Percentiles rank a stretch among this genome's conserved stretches.
These are phyloP conservation scores for Avahi laniger DNA, from an alignment of 2,797 vertebrate species.

Conservation along the genomic window DNA sequence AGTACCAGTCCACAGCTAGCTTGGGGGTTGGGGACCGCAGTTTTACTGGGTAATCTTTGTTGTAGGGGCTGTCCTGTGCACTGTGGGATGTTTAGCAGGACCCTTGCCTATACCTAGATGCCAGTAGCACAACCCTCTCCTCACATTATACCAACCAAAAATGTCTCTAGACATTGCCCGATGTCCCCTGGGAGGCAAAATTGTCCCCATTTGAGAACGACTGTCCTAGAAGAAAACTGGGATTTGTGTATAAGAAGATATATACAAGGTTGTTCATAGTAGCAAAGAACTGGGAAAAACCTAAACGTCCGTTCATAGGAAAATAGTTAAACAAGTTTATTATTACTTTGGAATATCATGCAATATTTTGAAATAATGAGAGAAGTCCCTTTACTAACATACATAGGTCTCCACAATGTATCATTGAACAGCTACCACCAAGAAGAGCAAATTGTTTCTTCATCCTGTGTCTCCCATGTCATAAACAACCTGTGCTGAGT, in stretches of 20 bases:
- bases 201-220: not conserved
- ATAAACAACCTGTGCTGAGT: not conserved
- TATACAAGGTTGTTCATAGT: not conserved
- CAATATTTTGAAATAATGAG: conserved; percentile 39
- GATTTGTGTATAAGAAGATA: not conserved
- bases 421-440: not conserved
- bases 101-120: not conserved
- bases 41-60: not conserved
- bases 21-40: too few relatives aligned
- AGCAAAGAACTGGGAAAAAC: conserved; percentile 7
- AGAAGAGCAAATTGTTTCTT: not conserved
- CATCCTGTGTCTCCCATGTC: not conserved
- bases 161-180: not conserved
- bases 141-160: not conserved
- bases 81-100: not conserved
- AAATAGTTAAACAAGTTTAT: not conserved
- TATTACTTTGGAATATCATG: conserved; percentile 21
- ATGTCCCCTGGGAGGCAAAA: not conserved
- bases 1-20: too few relatives aligned
- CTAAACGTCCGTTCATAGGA: not conserved
- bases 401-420: not conserved
- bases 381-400: not conserved
- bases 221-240: not conserved
- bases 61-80: not conserved
- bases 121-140: not conserved